Conservation (phyloP, 2,888 invertebrate species). For the Salticus scenicus region DNA sequence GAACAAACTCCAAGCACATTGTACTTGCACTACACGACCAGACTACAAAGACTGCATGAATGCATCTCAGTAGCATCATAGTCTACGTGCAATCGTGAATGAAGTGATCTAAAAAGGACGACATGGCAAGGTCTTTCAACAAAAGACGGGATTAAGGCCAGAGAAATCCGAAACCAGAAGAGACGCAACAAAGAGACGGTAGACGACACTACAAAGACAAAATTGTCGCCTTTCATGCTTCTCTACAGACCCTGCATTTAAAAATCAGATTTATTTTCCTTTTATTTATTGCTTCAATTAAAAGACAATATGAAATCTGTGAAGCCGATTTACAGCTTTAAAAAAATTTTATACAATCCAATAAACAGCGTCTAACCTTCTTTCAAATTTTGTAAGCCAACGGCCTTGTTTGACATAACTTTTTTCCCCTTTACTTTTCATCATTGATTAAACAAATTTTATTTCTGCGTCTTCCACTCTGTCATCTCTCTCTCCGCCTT, state of each 20-base stretch:
- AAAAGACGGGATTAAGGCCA: conserved; percentile 68
- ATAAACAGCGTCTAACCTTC: too few relatives aligned
- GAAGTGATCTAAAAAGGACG: conserved; percentile 23
- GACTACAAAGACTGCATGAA: not conserved
- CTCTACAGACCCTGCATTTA: not conserved
- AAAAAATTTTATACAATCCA: too few relatives aligned
- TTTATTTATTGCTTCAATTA: not conserved
- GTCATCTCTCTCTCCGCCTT: too few relatives aligned
- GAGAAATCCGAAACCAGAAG: conserved; percentile 44
- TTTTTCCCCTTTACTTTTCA: too few relatives aligned
- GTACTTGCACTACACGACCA: not conserved
- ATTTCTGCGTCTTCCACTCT: too few relatives aligned
- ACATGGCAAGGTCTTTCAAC: conserved; percentile 56
- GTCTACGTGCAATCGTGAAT: not conserved
- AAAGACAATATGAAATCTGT: not conserved
- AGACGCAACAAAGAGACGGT: conserved; percentile 34
- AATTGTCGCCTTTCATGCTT: conserved; percentile 31
- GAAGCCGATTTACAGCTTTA: not conserved
- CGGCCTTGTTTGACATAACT: too few relatives aligned
- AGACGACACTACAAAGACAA: conserved; percentile 16
- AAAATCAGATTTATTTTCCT: not conserved
- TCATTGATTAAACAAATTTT: too few relatives aligned
- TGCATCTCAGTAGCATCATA: not conserved
- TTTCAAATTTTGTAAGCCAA: too few relatives aligned
- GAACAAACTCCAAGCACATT: too few relatives aligned